A percentile compares a stretch with the other conserved stretches of the same genome.
These are phyloP conservation scores for Apis cerana DNA, from an alignment of 1,140 invertebrate genomes.

Conservation along the genomic window DNA sequence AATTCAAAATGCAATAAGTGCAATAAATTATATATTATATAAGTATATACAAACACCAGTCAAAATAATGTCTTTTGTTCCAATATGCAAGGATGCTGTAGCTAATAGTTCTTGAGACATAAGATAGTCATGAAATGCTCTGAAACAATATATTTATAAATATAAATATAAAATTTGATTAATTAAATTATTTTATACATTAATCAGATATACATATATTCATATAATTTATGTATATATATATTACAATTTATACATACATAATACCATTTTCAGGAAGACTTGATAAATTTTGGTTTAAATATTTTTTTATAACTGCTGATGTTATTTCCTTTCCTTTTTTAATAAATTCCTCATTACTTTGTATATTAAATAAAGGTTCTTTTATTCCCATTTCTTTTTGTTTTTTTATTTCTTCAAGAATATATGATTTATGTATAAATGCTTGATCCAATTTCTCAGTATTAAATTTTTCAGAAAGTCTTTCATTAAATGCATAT, in stretches of 20 bases:
- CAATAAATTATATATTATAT: background rate
- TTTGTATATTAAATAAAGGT: conserved; percentile 82
- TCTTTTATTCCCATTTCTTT: conserved; percentile 86
- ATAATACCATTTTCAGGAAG: conserved; percentile 87
- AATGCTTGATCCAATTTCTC: conserved; percentile 88
- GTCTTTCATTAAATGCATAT: conserved; percentile 91
- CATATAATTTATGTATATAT: background rate
- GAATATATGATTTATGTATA: conserved; percentile 90
- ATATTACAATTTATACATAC: conserved; percentile 74
- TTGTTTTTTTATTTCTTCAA: conserved; percentile 86
- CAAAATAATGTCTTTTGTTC: conserved; percentile 91
- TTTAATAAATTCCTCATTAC: conserved; percentile 86
- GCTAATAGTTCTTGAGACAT: conserved; percentile 85
- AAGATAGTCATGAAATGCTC: conserved; percentile 85
- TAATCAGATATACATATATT: background rate
- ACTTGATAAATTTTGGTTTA: conserved; percentile 85
- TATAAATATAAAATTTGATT: background rate
- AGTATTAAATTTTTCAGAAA: conserved; percentile 91
- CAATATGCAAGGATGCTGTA: conserved; percentile 87
- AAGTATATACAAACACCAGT: conserved; percentile 83
- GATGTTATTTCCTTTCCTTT: conserved; percentile 85
- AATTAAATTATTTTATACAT: background rate
- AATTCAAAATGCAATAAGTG: no score
- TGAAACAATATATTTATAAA: conserved; percentile 58
- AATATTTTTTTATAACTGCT: conserved; percentile 83